A percentile compares a stretch with the other conserved stretches of the same genome.
These are phyloP conservation scores for Aphrocallistes beatrix DNA, from an alignment of 37 sponge, comb jelly and placozoan species.

Conservation along the genomic window DNA sequence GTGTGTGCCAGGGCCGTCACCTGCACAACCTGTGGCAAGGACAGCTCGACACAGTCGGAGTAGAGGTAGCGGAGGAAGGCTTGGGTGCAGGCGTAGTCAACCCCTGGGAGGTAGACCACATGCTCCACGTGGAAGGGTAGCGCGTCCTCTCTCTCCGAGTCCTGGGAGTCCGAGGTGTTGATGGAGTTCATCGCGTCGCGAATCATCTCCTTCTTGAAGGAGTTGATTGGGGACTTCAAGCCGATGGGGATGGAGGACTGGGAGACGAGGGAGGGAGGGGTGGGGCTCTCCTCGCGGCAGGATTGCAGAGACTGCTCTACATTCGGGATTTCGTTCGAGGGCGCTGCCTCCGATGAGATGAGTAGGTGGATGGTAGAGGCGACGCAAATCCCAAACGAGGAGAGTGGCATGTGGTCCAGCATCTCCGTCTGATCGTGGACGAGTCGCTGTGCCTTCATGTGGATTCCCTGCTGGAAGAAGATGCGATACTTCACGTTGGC, in stretches of 20 bases:
- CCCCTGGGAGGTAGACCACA: not conserved
- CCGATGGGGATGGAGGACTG: not conserved
- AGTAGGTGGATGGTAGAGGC: slow-evolving; percentile 32
- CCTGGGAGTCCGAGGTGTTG: not conserved
- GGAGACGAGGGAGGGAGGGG: not conserved
- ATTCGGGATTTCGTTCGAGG: not conserved
- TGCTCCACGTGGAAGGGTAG: slow-evolving; percentile 10
- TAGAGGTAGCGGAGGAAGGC: slow-evolving; percentile 8
- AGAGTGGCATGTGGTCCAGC: slow-evolving; percentile 5
- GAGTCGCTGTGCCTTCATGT: slow-evolving; percentile 25
- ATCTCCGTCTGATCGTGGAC: slow-evolving; percentile 10
- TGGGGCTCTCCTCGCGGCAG: not conserved
- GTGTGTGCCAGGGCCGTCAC: not conserved
- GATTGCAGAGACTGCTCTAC: not conserved
- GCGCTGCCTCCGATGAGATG: not conserved
- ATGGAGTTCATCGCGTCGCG: slow-evolving; percentile 6
- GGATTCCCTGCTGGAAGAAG: slow-evolving; percentile 21
- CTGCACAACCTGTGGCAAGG: not conserved
- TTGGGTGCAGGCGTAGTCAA: not conserved
- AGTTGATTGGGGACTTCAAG: not conserved
- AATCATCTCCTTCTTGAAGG: not conserved
- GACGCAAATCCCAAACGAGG: not conserved
- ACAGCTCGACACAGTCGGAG: not conserved
- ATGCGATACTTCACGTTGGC: slow-evolving; percentile 43
- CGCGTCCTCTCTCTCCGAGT: not conserved